phyloP scores from a whole-genome alignment of 92 coral and sea anemone genomes.

The Chrysogorgia sp. region DNA sequence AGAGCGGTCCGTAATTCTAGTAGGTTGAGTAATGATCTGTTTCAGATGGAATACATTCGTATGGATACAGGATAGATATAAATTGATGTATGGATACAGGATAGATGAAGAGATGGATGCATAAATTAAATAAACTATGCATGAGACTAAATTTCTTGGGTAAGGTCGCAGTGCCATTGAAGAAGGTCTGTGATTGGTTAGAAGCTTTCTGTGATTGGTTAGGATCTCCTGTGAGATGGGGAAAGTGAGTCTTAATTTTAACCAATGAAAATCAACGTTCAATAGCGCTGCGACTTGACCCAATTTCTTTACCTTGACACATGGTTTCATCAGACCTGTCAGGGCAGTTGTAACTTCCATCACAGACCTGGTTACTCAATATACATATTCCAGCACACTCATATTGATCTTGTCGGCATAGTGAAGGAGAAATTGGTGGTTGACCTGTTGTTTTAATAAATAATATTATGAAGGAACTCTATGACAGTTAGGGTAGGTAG shows the following conservation, averaged over 20 bases:
- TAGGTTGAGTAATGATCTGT: conserved; percentile 52
- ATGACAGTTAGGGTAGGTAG: not conserved
- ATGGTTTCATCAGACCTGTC: conserved; percentile 23
- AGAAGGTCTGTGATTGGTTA: no score
- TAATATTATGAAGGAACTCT: not conserved
- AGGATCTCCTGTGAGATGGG: not conserved
- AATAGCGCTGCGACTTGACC: no score
- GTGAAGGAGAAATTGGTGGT: conserved; percentile 17
- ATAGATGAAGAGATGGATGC: no score
- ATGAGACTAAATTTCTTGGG: no score
- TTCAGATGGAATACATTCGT: no score
- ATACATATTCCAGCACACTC: conserved; percentile 33
- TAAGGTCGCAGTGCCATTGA: no score
- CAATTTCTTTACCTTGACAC: conserved; percentile 32
- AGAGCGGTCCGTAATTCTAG: conserved; percentile 52
- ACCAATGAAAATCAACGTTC: no score
- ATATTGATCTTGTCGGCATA: conserved; percentile 40
- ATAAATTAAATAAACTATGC: no score
- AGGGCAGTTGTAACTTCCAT: conserved; percentile 27
- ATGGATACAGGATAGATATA: no score
- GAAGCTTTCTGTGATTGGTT: no score
- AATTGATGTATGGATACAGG: no score
- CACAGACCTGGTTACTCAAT: conserved; percentile 28
- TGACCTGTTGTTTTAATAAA: not conserved
- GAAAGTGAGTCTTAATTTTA: no score